These are phyloP conservation scores for Mustela nigripes DNA, from an alignment of 2,113 vertebrate species.

Conservation along the genomic window DNA sequence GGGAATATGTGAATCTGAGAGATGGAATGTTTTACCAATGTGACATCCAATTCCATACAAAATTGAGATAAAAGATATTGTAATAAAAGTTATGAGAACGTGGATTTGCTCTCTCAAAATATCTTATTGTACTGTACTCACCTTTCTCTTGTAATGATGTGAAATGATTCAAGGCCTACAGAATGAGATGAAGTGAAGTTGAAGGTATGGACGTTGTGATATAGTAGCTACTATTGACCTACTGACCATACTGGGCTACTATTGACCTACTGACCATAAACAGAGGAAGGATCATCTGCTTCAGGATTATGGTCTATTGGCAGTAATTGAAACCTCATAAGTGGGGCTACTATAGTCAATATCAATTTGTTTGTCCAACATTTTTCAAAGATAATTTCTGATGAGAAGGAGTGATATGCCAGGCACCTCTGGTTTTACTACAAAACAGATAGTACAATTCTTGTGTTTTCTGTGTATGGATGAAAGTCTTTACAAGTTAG, in stretches of 20 bases:
- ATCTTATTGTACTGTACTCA: background rate
- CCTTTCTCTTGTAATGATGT: background rate
- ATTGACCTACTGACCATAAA: background rate
- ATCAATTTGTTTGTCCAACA: background rate
- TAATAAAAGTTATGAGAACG: background rate
- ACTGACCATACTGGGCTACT: background rate
- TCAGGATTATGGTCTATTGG: background rate
- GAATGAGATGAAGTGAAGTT: background rate
- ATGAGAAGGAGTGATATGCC: background rate
- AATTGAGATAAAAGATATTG: background rate
- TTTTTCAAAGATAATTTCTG: background rate
- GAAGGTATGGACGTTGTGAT: background rate
- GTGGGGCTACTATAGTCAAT: background rate
- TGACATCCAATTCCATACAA: background rate
- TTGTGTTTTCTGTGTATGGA: background rate
- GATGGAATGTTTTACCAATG: background rate
- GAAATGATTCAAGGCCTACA: background rate
- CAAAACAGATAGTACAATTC: background rate
- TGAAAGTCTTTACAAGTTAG: background rate
- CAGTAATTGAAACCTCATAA: background rate
- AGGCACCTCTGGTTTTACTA: background rate
- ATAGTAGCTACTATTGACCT: background rate
- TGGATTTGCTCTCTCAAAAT: background rate
- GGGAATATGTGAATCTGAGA: background rate
- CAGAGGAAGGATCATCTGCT: background rate